A percentile compares a stretch with the other conserved stretches of the same genome.
These are phyloP conservation scores for Petrocephalus schoutedeni DNA, from an alignment of 2,797 vertebrate genomes.

Conservation along the genomic window DNA sequence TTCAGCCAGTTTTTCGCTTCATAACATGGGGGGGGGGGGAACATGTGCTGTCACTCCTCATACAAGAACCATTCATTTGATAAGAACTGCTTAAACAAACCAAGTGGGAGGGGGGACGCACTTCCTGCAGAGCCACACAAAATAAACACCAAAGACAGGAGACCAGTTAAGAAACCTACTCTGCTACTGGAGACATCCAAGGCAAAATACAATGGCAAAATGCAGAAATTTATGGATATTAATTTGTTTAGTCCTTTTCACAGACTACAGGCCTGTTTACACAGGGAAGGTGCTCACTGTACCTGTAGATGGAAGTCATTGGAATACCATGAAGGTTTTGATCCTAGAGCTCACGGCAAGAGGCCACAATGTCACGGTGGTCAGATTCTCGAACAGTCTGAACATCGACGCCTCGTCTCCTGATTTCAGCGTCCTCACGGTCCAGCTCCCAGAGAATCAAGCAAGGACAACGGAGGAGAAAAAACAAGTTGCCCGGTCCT, in stretches of 20 bases:
- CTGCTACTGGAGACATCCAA: neutral
- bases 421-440: conserved; percentile 27
- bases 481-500: conserved; percentile 25
- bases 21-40: neutral
- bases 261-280: neutral
- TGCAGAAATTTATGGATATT: neutral
- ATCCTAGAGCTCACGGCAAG: conserved; percentile 32
- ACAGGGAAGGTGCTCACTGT: conserved; percentile 20
- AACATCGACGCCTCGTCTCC: conserved; percentile 32
- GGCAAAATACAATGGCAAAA: neutral
- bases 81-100: conserved; percentile 18
- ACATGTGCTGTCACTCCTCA: neutral
- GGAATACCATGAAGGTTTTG: conserved; percentile 38
- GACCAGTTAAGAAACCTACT: neutral
- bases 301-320: conserved; percentile 39
- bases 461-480: conserved; percentile 22
- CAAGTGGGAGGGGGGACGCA: neutral
- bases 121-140: neutral
- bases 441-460: conserved; percentile 8
- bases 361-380: conserved; percentile 30
- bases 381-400: conserved; percentile 19
- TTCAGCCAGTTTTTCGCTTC: conserved; percentile 6
- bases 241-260: neutral
- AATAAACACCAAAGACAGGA: neutral
- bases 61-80: conserved; percentile 17